Evolutionary conservation across 2,888 invertebrate genomes (phyloP), one percentile per base, ranked within the genome.

Genomic region (Cephalotes varians): DNA sequence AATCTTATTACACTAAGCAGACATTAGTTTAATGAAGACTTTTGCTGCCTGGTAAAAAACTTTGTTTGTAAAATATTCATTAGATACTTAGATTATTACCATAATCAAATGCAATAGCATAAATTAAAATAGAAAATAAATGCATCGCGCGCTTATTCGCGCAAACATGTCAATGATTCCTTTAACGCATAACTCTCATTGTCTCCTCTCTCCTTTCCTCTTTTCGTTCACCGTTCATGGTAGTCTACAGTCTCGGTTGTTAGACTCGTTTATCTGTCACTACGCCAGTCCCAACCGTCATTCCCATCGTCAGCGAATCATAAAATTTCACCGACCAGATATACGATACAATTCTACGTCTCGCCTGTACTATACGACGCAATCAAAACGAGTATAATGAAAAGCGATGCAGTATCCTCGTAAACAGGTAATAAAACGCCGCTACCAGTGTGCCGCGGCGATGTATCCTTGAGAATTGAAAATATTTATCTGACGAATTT

Each of bases 311-410:
- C 81, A 79, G 81, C 85, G 77, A 73, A 65, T 88, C 83, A 60
- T 84, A 84, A 85, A 82, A 85, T 83, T 37, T 64, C 58, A 56
- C 44, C 72, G n/a, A 34, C 60, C 40, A 49, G 37, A 83, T 71
- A 77, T 60, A 65, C n/a, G 83, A 72, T 81, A 79, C 84, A 85
- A 88, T 86, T 69, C 34, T 69, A 72, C 83, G 34, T 69, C 82
- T 77, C 81, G 37, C 12, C 31, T 74, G 47, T 31, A 65, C 25
- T 49, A 79, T 71, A 69, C 54, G 54, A 54, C 49, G 81, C 79
- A 67, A 74, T 74, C 64, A 37, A 81, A 71, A 60, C 67, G 82
- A 81, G n/a, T 28, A 56, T 69, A 77, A 82, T 81, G 83, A 83
- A 76, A 74, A 67, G 54, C 80, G 28, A 44, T 47, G 69, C 67